Evolutionary conservation across 2,113 vertebrate genomes (phyloP), one percentile per base, ranked within the genome.

Genomic region (Mionectes macconnelli): DNA sequence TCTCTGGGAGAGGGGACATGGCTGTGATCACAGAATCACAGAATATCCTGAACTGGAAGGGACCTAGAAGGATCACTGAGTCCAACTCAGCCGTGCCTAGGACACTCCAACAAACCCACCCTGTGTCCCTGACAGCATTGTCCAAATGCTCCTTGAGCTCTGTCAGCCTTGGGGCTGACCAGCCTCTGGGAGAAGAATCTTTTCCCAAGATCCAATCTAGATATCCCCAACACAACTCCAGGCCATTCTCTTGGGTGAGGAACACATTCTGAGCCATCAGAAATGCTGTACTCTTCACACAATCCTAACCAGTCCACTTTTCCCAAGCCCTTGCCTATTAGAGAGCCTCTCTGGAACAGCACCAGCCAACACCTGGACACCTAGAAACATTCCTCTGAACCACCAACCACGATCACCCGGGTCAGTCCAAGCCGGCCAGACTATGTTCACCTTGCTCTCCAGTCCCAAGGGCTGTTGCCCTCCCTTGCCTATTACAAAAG

Each of bases 331-430:
- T 25, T 7, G 13, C 22, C 22, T 10, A 9, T 7, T 28, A 21
- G 8, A 64, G 28, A 19, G 20, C 37, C 52, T 31, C 55, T 53
- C 2, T 53, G 19, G 64, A 69, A 37, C 9, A 2, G 39, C 63
- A 20, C 13, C 18, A n/a, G 59, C 30, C 7, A 10, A 18, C 4
- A 56, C 23, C 50, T 44, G 31, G 2, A 35, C 10, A 39, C 20
- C n/a, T 3, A 23, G 33, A 69, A 39, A 47, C 0, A 0, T 4
- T 40, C 55, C 24, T 44, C 56, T 50, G 18, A 75, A 25, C 35
- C 14, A 2, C 56, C 21, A 59, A 10, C 17, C 19, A 19, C 0
- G 0, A 10, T 1, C 21, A 30, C 19, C 4, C 33, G 47, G 6
- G 30, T 9, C 44, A 50, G 33, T 12, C 59, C 64, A 12, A 16